Evolutionary conservation across 1,140 invertebrate genomes (phyloP).

Genomic region (Drosophila subobscura): DNA sequence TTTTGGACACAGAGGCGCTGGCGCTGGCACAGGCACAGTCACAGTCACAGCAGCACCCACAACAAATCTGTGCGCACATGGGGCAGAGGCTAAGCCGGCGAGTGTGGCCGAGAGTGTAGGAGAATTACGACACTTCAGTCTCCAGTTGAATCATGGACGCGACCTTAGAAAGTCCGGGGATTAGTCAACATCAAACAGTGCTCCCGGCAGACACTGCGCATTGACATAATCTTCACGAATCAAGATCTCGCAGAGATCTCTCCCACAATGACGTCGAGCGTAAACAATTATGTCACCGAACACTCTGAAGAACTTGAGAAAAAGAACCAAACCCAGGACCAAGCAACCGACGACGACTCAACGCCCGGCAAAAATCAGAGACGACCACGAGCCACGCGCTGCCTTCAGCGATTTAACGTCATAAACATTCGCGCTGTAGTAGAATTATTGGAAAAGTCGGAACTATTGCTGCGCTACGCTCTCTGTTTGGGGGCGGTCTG

Average conservation of each 20-base stretch:
- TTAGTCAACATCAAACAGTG: constrained; percentile 23
- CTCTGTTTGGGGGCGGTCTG: constrained; percentile 3
- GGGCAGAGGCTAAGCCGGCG: constrained; percentile 47
- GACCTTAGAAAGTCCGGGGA: constrained; percentile 28
- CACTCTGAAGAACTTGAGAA: constrained; percentile 17
- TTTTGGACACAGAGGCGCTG: constrained; percentile 32
- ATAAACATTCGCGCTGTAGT: neutral
- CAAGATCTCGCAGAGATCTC: neutral
- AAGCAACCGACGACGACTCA: constrained; percentile 4
- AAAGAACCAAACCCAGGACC: neutral
- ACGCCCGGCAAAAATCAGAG: constrained; percentile 21
- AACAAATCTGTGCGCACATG: constrained; percentile 40
- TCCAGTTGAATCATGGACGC: constrained; percentile 32
- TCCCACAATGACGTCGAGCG: neutral
- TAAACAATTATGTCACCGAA: constrained; percentile 31
- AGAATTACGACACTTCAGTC: constrained; percentile 52
- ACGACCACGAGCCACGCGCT: constrained; percentile 8
- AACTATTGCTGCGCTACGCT: constrained; percentile 15
- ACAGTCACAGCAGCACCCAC: no score
- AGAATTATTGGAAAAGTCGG: no score
- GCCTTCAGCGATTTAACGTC: neutral
- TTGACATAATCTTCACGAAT: constrained; percentile 13
- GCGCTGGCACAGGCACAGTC: no score
- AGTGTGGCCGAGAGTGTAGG: neutral
- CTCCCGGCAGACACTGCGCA: neutral